Percentiles rank a stretch among this genome's conserved stretches.
Evolutionary conservation across 2,797 vertebrate species (phyloP).

Genomic region (Rousettus madagascariensis): DNA sequence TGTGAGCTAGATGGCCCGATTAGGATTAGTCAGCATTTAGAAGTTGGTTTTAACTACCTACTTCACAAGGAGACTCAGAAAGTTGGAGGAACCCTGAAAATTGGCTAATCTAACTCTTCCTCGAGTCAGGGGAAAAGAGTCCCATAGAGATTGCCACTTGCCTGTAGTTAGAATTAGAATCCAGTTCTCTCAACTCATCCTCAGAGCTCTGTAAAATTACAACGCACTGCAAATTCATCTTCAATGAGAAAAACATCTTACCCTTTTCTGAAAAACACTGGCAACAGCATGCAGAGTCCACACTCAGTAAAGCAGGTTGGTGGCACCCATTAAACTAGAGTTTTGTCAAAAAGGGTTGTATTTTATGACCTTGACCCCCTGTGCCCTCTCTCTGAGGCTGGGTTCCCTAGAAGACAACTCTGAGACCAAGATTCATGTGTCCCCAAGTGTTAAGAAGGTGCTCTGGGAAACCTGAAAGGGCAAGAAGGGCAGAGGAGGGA

Average conservation of each 20-base stretch:
- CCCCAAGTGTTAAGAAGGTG: neutral
- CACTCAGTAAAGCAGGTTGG: neutral
- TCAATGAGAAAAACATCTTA: neutral
- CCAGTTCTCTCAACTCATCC: neutral
- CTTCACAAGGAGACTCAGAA: conserved; percentile 30
- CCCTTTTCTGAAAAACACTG: neutral
- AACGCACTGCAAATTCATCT: neutral
- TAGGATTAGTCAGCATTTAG: neutral
- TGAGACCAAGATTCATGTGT: neutral
- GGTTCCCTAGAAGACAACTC: neutral
- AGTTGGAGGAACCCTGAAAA: conserved; percentile 3
- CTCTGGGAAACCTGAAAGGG: neutral
- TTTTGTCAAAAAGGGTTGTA: neutral
- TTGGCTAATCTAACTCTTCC: neutral
- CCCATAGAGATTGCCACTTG: neutral
- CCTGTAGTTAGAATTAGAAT: neutral
- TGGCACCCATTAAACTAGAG: neutral
- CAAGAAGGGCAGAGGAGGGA: neutral
- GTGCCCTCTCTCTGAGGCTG: neutral
- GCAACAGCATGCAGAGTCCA: neutral
- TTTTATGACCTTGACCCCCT: neutral
- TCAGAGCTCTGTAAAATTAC: neutral
- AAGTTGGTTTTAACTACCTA: neutral
- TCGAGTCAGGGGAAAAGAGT: neutral
- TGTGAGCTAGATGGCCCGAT: neutral